Conservation (phyloP, 1,140 invertebrate genomes). For the Telenomus remus region DNA sequence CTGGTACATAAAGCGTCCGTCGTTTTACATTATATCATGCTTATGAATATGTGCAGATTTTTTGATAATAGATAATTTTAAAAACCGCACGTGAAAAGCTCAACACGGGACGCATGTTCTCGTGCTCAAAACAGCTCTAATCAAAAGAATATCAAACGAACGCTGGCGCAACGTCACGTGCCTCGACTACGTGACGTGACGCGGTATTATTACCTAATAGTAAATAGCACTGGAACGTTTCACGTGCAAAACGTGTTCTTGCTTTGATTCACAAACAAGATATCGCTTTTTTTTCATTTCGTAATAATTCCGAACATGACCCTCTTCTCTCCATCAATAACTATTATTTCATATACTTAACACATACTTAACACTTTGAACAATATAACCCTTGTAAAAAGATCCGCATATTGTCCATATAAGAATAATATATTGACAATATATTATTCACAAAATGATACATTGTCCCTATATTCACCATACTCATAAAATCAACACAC, state of each 20-base stretch:
- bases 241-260: constrained; percentile 56
- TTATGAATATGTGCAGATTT: background rate
- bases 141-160: constrained; percentile 52
- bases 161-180: constrained; percentile 57
- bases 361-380: too few relatives aligned
- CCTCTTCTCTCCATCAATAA: constrained; percentile 3
- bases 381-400: too few relatives aligned
- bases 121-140: constrained; percentile 43
- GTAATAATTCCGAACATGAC: constrained; percentile 26
- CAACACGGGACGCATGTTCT: constrained; percentile 3
- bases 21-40: background rate
- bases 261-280: constrained; percentile 53
- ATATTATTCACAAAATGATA: too few relatives aligned
- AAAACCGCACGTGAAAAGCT: constrained; percentile 16
- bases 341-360: constrained; percentile 5
- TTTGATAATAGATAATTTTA: too few relatives aligned
- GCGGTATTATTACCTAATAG: constrained; percentile 59
- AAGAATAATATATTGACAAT: too few relatives aligned
- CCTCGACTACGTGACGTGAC: constrained; percentile 57
- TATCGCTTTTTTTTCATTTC: constrained; percentile 51
- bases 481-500: too few relatives aligned
- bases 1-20: background rate
- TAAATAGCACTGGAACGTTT: constrained; percentile 58
- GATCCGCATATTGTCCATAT: too few relatives aligned
- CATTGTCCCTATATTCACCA: too few relatives aligned